phyloP scores from a whole-genome alignment of 2,888 invertebrate genomes.

The Tachina fera region DNA sequence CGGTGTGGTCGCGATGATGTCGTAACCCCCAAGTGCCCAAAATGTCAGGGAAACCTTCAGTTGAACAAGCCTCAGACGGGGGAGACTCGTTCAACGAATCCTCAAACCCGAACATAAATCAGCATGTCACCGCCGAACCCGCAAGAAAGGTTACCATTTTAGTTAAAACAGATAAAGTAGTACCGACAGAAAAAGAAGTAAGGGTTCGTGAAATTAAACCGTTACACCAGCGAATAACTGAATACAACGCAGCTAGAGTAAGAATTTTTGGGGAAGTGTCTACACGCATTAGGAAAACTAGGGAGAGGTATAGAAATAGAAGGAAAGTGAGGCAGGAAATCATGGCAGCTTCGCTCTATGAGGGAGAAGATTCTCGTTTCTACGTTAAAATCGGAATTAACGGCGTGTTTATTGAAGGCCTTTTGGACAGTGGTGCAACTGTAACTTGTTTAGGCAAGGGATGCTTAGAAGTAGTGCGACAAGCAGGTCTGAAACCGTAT shows the following conservation, averaged over 20 bases:
- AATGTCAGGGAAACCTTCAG: constrained; percentile 34
- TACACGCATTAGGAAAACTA: too few species aligned
- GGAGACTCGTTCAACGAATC: constrained; percentile 30
- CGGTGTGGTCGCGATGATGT: not conserved
- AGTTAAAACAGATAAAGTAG: not conserved
- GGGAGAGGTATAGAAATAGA: constrained; percentile 7
- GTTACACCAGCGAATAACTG: not conserved
- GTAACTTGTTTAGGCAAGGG: constrained; percentile 16
- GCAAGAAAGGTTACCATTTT: not conserved
- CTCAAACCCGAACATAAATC: not conserved
- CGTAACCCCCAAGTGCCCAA: not conserved
- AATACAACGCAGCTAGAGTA: not conserved
- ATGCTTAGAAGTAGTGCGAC: constrained; percentile 6
- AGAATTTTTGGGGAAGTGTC: not conserved
- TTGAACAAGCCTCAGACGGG: constrained; percentile 1
- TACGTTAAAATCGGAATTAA: not conserved
- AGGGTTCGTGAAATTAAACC: not conserved
- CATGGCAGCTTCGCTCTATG: constrained; percentile 4
- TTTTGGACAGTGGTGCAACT: constrained; percentile 35
- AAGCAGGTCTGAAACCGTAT: not conserved
- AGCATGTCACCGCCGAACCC: not conserved
- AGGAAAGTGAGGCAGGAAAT: not conserved
- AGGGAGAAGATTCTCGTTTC: constrained; percentile 15
- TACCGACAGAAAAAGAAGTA: not conserved
- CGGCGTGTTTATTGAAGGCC: not conserved